A percentile compares a stretch with the other conserved stretches of the same genome.
Conservation (phyloP, 2,797 vertebrate genomes). For the Dicrostonyx torquatus region DNA sequence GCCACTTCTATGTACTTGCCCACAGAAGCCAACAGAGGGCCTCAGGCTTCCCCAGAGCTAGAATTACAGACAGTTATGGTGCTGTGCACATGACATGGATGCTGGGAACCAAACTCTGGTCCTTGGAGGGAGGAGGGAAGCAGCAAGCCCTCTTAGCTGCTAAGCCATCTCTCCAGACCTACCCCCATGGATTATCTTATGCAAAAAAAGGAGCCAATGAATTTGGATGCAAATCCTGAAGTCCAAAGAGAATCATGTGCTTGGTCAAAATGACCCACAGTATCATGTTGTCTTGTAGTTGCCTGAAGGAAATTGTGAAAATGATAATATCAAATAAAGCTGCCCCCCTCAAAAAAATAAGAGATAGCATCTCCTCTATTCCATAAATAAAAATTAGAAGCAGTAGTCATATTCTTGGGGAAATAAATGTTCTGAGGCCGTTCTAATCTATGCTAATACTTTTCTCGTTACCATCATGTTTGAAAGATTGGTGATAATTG, state of each 20-base stretch:
- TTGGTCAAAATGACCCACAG: slow-evolving; percentile 44
- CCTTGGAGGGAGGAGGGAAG: neutral
- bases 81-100: neutral
- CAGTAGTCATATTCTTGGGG: neutral
- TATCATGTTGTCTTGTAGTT: neutral
- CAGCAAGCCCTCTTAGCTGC: neutral
- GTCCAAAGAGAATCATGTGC: slow-evolving; percentile 12
- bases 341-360: slow-evolving; percentile 41
- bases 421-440: slow-evolving; percentile 57
- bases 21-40: neutral
- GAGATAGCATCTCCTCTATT: neutral
- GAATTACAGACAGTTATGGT: neutral
- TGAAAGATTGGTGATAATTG: slow-evolving; percentile 73
- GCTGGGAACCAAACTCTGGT: neutral
- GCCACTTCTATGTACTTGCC: neutral
- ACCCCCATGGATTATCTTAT: slow-evolving; percentile 56
- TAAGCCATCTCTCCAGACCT: neutral
- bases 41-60: neutral
- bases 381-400: slow-evolving; percentile 33
- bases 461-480: slow-evolving; percentile 72
- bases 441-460: slow-evolving; percentile 72
- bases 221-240: slow-evolving; percentile 67
- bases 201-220: slow-evolving; percentile 59
- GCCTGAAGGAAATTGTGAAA: neutral
- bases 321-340: slow-evolving; percentile 63